Conservation (phyloP, 1,140 invertebrate genomes). For the Melitaea cinxia region DNA sequence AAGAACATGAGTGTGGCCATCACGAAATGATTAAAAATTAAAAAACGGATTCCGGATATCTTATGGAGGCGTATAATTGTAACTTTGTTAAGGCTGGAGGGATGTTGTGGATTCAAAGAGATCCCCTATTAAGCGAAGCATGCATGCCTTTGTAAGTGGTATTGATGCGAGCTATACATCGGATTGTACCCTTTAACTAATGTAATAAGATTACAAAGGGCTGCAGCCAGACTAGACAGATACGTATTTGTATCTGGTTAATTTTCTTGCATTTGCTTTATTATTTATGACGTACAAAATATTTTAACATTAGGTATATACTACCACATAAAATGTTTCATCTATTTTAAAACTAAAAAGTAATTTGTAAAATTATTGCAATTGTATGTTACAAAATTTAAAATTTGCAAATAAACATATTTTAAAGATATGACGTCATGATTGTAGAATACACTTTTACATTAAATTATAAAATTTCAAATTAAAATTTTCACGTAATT, state of each 20-base stretch:
- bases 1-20: background rate
- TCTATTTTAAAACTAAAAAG: too few species aligned
- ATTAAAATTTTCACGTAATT: too few species aligned
- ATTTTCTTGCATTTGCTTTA: too few species aligned
- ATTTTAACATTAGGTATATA: too few species aligned
- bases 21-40: background rate
- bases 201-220: slow-evolving; percentile 79
- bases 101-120: slow-evolving; percentile 42
- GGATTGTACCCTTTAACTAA: slow-evolving; percentile 77
- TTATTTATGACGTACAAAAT: too few species aligned
- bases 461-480: too few species aligned
- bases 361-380: too few species aligned
- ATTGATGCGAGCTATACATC: slow-evolving; percentile 68
- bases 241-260: slow-evolving; percentile 37
- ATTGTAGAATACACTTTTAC: too few species aligned
- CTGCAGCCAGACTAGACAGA: slow-evolving; percentile 55
- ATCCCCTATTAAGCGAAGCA: slow-evolving; percentile 41
- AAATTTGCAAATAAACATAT: too few species aligned
- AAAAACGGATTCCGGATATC: background rate
- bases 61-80: slow-evolving; percentile 8
- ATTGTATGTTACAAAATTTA: too few species aligned
- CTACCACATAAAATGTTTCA: too few species aligned
- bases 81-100: slow-evolving; percentile 26
- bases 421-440: too few species aligned
- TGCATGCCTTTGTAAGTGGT: slow-evolving; percentile 53